phyloP scores from a whole-genome alignment of 2,113 vertebrate species.

The Mastomys coucha region DNA sequence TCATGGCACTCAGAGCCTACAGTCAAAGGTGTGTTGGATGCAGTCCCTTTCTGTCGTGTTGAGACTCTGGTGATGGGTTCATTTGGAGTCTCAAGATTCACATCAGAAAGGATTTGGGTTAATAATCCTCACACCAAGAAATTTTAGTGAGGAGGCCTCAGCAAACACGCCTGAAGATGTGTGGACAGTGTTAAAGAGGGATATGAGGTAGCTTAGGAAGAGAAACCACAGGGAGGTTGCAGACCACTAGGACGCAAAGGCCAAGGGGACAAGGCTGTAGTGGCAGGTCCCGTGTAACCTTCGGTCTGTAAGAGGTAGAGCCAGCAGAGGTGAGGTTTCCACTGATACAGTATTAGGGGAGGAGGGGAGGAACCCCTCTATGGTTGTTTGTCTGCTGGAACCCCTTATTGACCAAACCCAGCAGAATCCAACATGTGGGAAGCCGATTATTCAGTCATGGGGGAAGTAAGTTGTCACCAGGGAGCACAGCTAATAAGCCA shows the following conservation, averaged over 20 bases:
- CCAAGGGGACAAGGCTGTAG: fast-evolving
- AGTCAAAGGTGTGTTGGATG: background rate
- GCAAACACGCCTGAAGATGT: background rate
- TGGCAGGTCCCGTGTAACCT: fast-evolving
- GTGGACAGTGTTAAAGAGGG: background rate
- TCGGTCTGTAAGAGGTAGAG: no score
- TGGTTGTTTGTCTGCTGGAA: background rate
- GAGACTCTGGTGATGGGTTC: background rate
- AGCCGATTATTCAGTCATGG: background rate
- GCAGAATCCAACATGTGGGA: background rate
- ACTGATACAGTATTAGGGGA: background rate
- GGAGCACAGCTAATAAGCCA: fast-evolving
- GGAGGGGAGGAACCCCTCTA: no score
- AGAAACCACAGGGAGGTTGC: background rate
- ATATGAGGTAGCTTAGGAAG: background rate
- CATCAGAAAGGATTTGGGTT: background rate
- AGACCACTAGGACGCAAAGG: background rate
- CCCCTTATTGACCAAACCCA: background rate
- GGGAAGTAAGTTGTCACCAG: background rate
- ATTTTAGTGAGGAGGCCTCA: background rate
- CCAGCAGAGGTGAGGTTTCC: background rate
- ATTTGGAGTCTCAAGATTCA: background rate
- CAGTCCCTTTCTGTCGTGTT: background rate
- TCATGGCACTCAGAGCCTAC: no score
- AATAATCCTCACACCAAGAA: background rate